Conservation (phyloP, 2,797 vertebrate species). For the Acrocephalus scirpaceus region DNA sequence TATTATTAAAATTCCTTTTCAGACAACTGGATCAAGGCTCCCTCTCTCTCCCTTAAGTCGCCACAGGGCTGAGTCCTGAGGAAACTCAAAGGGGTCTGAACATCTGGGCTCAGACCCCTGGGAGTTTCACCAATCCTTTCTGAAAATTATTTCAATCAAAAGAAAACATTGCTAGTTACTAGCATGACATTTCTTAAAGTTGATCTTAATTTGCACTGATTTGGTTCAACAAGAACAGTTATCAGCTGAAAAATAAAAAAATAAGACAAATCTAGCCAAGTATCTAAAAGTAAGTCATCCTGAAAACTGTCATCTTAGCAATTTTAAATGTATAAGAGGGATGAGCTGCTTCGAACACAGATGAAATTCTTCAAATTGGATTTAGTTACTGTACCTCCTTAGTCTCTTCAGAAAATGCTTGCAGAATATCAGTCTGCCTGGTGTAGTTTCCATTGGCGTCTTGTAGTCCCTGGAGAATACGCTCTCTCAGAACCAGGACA, state of each 20-base stretch:
- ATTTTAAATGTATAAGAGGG: not conserved
- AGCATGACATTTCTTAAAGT: not conserved
- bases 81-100: no score
- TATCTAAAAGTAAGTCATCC: not conserved
- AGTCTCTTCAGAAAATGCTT: slow-evolving; percentile 94
- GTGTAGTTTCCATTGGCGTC: slow-evolving; percentile 99
- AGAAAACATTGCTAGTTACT: not conserved
- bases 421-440: slow-evolving; percentile 94
- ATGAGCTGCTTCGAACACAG: not conserved
- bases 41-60: no score
- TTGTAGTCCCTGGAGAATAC: slow-evolving; percentile 94
- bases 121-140: not conserved
- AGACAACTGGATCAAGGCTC: no score
- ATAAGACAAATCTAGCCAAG: not conserved
- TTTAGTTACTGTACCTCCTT: slow-evolving; percentile 79
- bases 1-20: no score
- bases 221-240: not conserved
- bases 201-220: not conserved
- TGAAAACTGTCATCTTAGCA: not conserved
- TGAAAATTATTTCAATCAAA: not conserved
- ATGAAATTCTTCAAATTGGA: not conserved
- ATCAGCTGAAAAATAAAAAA: not conserved
- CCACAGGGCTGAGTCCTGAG: no score
- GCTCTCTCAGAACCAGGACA: slow-evolving; percentile 93
- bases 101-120: no score